Base-by-base conservation (phyloP, 2,113 vertebrate species). In the Eurypyga helias region DNA sequence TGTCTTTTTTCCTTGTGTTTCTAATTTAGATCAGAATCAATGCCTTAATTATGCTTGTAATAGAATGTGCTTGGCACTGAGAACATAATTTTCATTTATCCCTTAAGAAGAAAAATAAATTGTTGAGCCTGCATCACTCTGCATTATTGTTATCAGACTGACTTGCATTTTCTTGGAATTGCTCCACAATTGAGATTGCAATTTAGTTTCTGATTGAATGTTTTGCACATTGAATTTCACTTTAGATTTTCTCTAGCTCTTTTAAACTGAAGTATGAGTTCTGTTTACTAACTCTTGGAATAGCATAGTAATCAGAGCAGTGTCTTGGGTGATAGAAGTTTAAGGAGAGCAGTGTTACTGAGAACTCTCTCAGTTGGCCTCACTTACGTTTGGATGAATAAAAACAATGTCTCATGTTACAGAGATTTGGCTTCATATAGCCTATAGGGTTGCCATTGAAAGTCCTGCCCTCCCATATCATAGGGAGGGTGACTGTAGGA, bases 141-240 rank as follows among this genome's bases (percentile, higher is more conserved):
- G 52, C 65, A 84, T 84, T 92, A 72, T 69, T 93, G 48, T 95
- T 96, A 90, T 55, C 51, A 76, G 29, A 69, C 78, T 77, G 73
- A 57, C 83, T 91, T 92, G 80, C 57, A 72, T 96, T 97, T 96
- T 90, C 94, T 90, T 96, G 86, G 86, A 95, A 97, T 89, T 79
- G 57, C 64, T 95, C 80, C 92, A 94, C 92, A 87, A 89, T 4
- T 82, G 89, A 91, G 86, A 94, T 31, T 90, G 83, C 21, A 93
- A 87, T 93, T 97, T 93, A 78, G 69, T 52, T 81, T 96, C 76
- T 97, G 88, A 96, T 84, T 97, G 90, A 95, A 94, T 72, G 69
- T 91, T 92, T 96, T 96, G 73, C 80, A 79, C 86, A 93, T 94
- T 92, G 86, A 89, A 87, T 92, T 97, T 96, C 90, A 95, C 90